Evolutionary conservation across 2,888 invertebrate genomes (phyloP).

Genomic region (Drosophila greeni): DNA sequence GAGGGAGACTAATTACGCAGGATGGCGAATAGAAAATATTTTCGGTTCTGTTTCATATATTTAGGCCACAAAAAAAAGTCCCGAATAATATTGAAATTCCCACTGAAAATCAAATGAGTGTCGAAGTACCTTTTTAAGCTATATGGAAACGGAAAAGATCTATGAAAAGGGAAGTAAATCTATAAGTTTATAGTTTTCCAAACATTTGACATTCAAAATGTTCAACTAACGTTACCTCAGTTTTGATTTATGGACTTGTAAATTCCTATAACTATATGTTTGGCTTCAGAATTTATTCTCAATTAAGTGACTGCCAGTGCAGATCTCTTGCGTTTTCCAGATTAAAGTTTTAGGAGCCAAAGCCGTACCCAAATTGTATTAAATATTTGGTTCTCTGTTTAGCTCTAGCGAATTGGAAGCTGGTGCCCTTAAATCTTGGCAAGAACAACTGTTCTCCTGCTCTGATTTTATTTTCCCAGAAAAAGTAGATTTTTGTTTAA

Average conservation of each 20-base stretch:
- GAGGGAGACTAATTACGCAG: slow-evolving; percentile 28
- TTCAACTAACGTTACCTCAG: too few relatives aligned
- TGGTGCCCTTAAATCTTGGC: background rate
- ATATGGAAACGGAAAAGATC: too few relatives aligned
- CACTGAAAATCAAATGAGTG: background rate
- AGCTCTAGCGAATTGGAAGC: background rate
- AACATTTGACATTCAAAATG: too few relatives aligned
- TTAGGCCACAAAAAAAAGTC: background rate
- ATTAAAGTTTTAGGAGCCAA: background rate
- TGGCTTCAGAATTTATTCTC: too few relatives aligned
- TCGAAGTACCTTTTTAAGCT: background rate
- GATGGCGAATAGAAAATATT: background rate
- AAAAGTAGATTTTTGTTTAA: background rate
- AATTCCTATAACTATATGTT: too few relatives aligned
- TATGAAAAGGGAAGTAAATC: too few relatives aligned
- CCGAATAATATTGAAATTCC: background rate
- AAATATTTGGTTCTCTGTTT: background rate
- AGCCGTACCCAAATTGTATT: background rate
- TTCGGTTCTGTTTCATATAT: background rate
- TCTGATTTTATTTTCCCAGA: background rate
- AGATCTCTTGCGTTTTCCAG: background rate
- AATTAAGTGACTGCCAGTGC: background rate
- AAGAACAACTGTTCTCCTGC: background rate
- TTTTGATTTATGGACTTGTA: too few relatives aligned
- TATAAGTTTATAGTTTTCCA: too few relatives aligned